phyloP scores from a whole-genome alignment of 2,888 invertebrate genomes.

The Heliconius charithonia region DNA sequence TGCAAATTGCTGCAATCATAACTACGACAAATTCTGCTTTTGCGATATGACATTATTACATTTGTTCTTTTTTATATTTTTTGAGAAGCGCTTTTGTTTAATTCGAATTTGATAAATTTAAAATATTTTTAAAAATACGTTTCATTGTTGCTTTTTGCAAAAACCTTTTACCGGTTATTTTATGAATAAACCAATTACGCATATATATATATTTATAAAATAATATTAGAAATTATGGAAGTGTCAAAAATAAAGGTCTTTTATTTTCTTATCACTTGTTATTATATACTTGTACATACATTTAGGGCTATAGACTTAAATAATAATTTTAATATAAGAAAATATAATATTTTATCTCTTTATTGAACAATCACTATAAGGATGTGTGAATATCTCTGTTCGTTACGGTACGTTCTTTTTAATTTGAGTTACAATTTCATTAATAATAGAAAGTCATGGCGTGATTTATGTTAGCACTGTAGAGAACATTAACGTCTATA shows the following conservation, averaged over 20 bases:
- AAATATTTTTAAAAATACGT: no score
- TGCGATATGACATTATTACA: conserved; percentile 16
- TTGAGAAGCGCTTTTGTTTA: neutral
- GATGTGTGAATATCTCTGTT: neutral
- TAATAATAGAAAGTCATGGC: conserved; percentile 11
- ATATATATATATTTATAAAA: neutral
- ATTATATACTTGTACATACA: neutral
- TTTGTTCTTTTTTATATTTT: conserved; percentile 6
- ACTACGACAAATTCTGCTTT: conserved; percentile 25
- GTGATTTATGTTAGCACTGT: conserved; percentile 3
- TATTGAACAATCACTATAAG: neutral
- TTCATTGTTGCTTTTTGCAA: no score
- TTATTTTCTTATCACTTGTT: no score
- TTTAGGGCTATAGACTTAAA: neutral
- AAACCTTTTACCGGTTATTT: no score
- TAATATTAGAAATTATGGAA: neutral
- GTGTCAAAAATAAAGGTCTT: neutral
- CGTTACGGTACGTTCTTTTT: conserved; percentile 2
- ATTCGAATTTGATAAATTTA: no score
- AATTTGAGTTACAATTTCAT: neutral
- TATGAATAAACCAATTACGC: neutral
- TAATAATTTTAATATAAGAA: neutral
- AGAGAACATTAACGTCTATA: neutral
- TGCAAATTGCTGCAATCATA: conserved; percentile 58
- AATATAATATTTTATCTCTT: neutral